These are phyloP conservation scores for Drosophila saltans DNA, from an alignment of 1,140 invertebrate genomes.

Conservation along the genomic window DNA sequence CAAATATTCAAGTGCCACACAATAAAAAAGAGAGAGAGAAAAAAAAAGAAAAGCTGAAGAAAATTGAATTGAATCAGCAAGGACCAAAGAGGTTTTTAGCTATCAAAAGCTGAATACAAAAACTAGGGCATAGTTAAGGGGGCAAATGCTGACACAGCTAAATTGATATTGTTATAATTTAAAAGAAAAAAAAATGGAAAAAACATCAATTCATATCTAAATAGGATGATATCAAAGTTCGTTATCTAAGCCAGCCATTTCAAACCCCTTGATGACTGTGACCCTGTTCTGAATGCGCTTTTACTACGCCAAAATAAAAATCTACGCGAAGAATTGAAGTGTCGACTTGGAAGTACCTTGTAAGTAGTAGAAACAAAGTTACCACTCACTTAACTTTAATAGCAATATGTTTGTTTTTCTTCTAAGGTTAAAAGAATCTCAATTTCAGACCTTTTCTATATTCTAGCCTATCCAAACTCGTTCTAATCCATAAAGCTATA, in stretches of 20 bases:
- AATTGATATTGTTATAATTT: not conserved
- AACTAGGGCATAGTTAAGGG: conserved; percentile 13
- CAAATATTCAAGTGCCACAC: conserved; percentile 31
- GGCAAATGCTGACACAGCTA: not conserved
- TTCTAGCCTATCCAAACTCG: no score
- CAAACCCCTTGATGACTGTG: not conserved
- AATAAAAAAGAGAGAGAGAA: conserved; percentile 30
- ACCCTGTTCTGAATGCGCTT: not conserved
- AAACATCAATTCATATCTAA: not conserved
- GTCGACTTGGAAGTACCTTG: not conserved
- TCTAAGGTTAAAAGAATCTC: no score
- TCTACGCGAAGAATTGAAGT: not conserved
- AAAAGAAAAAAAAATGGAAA: not conserved
- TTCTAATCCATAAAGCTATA: no score
- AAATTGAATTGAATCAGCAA: conserved; percentile 46
- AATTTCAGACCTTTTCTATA: no score
- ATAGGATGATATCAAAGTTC: not conserved
- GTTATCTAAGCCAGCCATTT: not conserved
- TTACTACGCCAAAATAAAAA: not conserved
- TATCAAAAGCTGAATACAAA: conserved; percentile 26
- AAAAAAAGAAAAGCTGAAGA: conserved; percentile 23
- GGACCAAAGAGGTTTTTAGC: conserved; percentile 47
- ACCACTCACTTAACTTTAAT: no score
- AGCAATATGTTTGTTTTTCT: no score
- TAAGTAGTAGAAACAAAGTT: no score